Conservation (phyloP, 2,113 vertebrate genomes). For the Sprattus sprattus region DNA sequence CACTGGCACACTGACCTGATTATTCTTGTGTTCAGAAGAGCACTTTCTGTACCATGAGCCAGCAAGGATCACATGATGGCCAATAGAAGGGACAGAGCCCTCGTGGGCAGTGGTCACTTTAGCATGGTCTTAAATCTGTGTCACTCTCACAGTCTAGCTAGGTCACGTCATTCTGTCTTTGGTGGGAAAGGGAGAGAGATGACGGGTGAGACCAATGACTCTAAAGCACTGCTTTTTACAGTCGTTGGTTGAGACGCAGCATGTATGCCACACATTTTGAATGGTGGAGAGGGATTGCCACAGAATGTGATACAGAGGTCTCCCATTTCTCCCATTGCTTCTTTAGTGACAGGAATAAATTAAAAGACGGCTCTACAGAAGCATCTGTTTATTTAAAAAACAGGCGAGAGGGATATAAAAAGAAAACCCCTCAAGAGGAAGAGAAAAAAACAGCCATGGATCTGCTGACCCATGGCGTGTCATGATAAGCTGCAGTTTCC, state of each 20-base stretch:
- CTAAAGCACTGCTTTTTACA: too few relatives aligned
- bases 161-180: background rate
- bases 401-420: background rate
- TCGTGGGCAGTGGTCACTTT: background rate
- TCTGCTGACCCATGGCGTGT: slow-evolving; percentile 32
- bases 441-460: slow-evolving; percentile 36
- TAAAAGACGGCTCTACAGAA: background rate
- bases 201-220: background rate
- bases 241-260: too few relatives aligned
- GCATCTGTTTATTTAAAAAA: slow-evolving; percentile 41
- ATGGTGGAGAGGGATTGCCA: background rate
- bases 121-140: background rate
- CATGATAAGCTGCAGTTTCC: slow-evolving; percentile 47
- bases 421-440: background rate
- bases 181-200: background rate
- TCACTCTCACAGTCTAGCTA: background rate
- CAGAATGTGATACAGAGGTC: background rate
- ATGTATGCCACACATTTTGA: background rate
- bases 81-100: background rate
- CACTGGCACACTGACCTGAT: slow-evolving; percentile 31
- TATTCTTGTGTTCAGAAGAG: background rate
- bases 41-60: background rate
- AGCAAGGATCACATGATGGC: background rate
- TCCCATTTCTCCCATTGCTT: background rate
- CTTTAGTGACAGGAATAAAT: slow-evolving; percentile 6